These are phyloP conservation scores for Episyrphus balteatus DNA, from an alignment of 1,140 invertebrate genomes.

Conservation along the genomic window DNA sequence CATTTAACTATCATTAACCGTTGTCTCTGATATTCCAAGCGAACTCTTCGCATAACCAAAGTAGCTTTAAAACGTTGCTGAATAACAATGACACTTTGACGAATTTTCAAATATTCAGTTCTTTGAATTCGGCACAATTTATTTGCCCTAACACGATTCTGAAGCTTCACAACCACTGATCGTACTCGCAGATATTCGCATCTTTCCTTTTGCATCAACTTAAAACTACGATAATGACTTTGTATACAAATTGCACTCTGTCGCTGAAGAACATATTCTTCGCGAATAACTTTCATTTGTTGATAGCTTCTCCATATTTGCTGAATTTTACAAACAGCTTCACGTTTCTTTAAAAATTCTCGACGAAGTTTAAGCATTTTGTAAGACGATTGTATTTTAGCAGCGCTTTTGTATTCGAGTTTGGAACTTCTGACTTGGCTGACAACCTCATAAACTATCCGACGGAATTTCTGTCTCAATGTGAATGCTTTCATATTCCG, in stretches of 20 bases:
- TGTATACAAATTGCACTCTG: conserved; percentile 18
- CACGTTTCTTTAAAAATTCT: conserved; percentile 10
- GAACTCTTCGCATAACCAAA: not conserved
- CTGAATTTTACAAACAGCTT: conserved; percentile 19
- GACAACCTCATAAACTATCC: not conserved
- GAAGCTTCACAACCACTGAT: conserved; percentile 11
- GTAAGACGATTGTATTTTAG: not conserved
- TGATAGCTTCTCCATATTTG: conserved; percentile 12
- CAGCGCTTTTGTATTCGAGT: not conserved
- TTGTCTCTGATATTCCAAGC: conserved; percentile 5
- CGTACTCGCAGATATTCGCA: conserved; percentile 9
- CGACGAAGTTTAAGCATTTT: conserved; percentile 4
- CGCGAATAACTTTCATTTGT: conserved; percentile 4
- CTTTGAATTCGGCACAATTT: conserved; percentile 10
- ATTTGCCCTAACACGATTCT: conserved; percentile 23
- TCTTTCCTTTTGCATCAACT: conserved; percentile 6
- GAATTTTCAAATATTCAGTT: conserved; percentile 3
- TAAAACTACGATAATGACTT: conserved; percentile 13
- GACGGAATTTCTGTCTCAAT: conserved; percentile 8
- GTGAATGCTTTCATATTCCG: conserved; percentile 17
- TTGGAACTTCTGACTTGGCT: not conserved
- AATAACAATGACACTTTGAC: not conserved
- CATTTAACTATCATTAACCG: not conserved
- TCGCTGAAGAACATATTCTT: conserved; percentile 6
- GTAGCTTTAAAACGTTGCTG: conserved; percentile 9